Evolutionary conservation across 2,888 invertebrate species (phyloP).

Genomic region (Perizoma affinitatum): DNA sequence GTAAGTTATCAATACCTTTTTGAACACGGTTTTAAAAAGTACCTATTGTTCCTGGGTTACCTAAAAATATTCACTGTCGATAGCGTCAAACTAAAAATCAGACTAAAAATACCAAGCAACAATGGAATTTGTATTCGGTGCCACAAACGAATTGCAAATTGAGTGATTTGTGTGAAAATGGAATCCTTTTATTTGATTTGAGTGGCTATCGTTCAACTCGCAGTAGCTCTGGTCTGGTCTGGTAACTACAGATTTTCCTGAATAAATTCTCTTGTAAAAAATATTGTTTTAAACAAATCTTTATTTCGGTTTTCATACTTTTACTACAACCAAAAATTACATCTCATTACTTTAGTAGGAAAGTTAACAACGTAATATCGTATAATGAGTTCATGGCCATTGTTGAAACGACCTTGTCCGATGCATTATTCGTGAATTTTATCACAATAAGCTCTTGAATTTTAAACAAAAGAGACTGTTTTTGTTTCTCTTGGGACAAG

Average conservation of each 20-base stretch:
- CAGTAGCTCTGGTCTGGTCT: too few species aligned
- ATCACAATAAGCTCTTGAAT: conserved; percentile 1
- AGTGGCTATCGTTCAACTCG: background rate
- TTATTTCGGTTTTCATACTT: too few species aligned
- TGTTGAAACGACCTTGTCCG: conserved; percentile 5
- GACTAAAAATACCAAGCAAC: too few species aligned
- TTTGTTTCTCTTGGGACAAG: too few species aligned
- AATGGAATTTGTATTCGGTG: conserved; percentile 6
- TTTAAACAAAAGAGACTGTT: background rate
- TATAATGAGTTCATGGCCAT: conserved; percentile 9
- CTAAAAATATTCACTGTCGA: too few species aligned
- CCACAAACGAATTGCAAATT: conserved; percentile 17
- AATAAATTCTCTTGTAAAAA: too few species aligned
- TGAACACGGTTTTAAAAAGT: too few species aligned
- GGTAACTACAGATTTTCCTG: too few species aligned
- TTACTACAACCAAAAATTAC: background rate
- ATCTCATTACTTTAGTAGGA: background rate
- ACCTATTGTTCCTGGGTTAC: too few species aligned
- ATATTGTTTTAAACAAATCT: background rate
- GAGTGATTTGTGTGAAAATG: conserved; percentile 16
- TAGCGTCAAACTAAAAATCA: too few species aligned
- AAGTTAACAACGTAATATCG: conserved; percentile 7
- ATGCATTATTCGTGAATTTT: conserved; percentile 12
- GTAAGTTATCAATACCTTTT: too few species aligned
- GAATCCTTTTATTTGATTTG: conserved; percentile 15